Base-by-base conservation (phyloP, 1,140 invertebrate genomes). In the Drosophila tsacasi region DNA sequence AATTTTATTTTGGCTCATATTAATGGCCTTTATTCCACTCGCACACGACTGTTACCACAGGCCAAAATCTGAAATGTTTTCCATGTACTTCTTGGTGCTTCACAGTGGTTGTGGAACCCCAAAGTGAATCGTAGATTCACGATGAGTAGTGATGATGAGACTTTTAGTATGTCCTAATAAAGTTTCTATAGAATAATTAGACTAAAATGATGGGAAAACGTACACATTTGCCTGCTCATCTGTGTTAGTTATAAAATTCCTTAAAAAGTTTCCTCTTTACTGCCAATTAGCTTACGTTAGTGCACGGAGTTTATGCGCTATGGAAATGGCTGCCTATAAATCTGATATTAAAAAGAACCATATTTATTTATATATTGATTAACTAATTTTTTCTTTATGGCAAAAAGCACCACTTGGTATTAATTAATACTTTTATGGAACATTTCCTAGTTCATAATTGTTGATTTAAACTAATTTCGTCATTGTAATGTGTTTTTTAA, bases 1-100 rank as follows among this genome's bases (percentile, higher is more conserved):
- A 71, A 52, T 46, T 77, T 59, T 55, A 69, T 49, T 62, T 52
- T 35, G 69, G 58, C 76, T 78, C 76, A 78, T 78, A 78, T 78
- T 69, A 78, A 73, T 73, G 67, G 57, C 58, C 35, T 76, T 47
- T 59, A 67, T 67, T 83, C 49, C 39, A 58, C 63, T 62, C 39
- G 76, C 61, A 68, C 60, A 54, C 35, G 23, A 49, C 15, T 49
- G 46, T 25, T 62, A n/a, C 15, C n/a, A 39, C 13, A 12, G 62
- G 25, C 65, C 40, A 55, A 55, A 52, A 68, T 62, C 30, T 63
- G 62, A 79, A 74, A 76, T 62, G 65, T 25, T 72, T 81, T 72
- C 25, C 62, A 44, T 74, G 78, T 74, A 27, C 12, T 10, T 32
- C 15, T 17, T 13, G 17, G 6, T 21, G 12, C 52, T 10, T n/a